Conservation (phyloP, 2,888 invertebrate species). For the Hedychridium roseum region DNA sequence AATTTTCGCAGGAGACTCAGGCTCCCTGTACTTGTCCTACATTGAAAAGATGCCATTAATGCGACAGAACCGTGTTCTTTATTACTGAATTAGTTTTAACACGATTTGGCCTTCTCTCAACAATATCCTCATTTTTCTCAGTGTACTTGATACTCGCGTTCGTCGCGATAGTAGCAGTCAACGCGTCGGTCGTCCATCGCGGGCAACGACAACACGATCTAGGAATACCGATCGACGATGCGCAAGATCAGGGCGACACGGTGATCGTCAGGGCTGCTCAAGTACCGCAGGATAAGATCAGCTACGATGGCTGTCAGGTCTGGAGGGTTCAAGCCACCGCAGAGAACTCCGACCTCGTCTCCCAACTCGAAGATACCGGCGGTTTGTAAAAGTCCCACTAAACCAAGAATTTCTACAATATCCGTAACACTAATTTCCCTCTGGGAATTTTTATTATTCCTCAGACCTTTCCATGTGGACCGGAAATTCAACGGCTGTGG, state of each 20-base stretch:
- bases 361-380: conserved; percentile 67
- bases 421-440: no score
- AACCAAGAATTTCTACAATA: no score
- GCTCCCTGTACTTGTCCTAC: no score
- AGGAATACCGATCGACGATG: conserved; percentile 35
- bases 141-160: no score
- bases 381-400: conserved; percentile 66
- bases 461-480: conserved; percentile 70
- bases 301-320: conserved; percentile 80
- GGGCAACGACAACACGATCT: conserved; percentile 6
- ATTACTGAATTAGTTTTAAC: no score
- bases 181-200: no score
- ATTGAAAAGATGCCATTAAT: no score
- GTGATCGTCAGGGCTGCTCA: conserved; percentile 41
- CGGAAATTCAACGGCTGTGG: conserved; percentile 71
- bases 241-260: conserved; percentile 30
- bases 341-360: conserved; percentile 65
- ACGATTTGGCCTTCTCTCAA: no score
- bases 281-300: conserved; percentile 63
- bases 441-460: conserved; percentile 4
- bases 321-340: conserved; percentile 73
- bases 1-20: no score
- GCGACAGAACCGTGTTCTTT: no score
- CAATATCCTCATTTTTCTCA: no score
- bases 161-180: no score